These are phyloP conservation scores for Synanthedon tipuliformis DNA, from an alignment of 2,888 invertebrate genomes.

Conservation along the genomic window DNA sequence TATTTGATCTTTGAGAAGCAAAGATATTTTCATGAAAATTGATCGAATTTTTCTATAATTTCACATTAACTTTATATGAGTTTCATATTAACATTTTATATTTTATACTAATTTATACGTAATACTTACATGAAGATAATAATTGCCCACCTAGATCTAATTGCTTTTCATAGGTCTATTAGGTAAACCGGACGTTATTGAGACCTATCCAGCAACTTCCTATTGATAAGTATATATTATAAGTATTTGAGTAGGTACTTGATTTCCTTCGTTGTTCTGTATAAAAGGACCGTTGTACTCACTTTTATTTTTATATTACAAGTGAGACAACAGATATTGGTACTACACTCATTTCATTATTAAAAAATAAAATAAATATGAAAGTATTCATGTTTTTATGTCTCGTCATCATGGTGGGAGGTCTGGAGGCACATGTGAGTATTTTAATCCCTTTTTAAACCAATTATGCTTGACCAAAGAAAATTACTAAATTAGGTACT, in stretches of 20 bases:
- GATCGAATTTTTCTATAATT: no score
- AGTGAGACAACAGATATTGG: conserved; percentile 3
- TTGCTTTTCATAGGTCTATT: background rate
- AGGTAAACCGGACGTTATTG: conserved; percentile 12
- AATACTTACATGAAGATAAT: no score
- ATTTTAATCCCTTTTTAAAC: background rate
- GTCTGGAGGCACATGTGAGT: conserved; percentile 24
- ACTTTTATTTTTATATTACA: conserved; percentile 6
- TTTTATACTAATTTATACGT: no score
- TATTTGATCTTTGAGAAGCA: no score
- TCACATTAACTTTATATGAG: no score
- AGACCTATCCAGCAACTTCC: conserved; percentile 7
- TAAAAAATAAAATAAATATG: background rate
- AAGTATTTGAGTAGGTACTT: conserved; percentile 6
- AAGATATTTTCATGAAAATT: no score
- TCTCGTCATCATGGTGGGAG: conserved; percentile 29
- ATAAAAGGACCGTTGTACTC: conserved; percentile 16
- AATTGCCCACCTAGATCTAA: background rate
- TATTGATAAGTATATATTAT: background rate
- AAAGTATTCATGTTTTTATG: conserved; percentile 13
- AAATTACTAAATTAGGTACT: no score
- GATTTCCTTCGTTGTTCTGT: conserved; percentile 26
- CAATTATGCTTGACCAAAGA: no score
- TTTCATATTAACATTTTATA: no score
- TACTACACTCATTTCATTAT: background rate